These are phyloP conservation scores for Bostrychus sinensis DNA, from an alignment of 2,113 vertebrate genomes.

Conservation along the genomic window DNA sequence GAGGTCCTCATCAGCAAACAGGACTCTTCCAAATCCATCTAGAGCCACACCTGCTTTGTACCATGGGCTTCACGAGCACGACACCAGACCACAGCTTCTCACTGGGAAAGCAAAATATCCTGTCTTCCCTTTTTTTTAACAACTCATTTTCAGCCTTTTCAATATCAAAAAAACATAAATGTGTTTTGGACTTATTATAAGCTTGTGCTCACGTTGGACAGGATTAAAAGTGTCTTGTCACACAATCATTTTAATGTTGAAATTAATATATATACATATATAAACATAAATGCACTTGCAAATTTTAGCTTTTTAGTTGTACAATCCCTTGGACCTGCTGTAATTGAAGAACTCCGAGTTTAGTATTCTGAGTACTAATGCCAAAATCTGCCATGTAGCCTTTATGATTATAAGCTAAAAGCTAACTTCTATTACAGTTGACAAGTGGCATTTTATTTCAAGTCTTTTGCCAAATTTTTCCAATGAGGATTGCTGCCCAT, in stretches of 20 bases:
- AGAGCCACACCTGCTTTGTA: conserved; percentile 38
- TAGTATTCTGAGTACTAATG: not conserved
- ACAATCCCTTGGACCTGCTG: not conserved
- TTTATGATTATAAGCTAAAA: conserved; percentile 6
- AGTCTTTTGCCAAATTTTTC: conserved; percentile 5
- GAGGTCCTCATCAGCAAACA: conserved; percentile 99
- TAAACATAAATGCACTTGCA: not conserved
- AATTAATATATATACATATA: not conserved
- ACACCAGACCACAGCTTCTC: too few relatives aligned
- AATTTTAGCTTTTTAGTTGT: not conserved
- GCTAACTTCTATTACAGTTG: not conserved
- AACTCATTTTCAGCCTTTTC: too few relatives aligned
- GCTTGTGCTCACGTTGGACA: not conserved
- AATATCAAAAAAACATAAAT: too few relatives aligned
- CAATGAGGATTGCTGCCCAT: conserved; percentile 3
- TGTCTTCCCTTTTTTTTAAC: too few relatives aligned
- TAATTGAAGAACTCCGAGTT: not conserved
- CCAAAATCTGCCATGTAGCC: conserved; percentile 13
- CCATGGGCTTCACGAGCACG: too few relatives aligned
- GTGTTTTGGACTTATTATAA: too few relatives aligned
- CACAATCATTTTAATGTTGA: not conserved
- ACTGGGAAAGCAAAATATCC: too few relatives aligned
- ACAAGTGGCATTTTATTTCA: not conserved
- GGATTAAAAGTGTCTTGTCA: not conserved
- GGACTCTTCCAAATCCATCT: conserved; percentile 97